These are phyloP conservation scores for Microtus ochrogaster DNA, from an alignment of 2,113 vertebrate genomes.

Conservation along the genomic window DNA sequence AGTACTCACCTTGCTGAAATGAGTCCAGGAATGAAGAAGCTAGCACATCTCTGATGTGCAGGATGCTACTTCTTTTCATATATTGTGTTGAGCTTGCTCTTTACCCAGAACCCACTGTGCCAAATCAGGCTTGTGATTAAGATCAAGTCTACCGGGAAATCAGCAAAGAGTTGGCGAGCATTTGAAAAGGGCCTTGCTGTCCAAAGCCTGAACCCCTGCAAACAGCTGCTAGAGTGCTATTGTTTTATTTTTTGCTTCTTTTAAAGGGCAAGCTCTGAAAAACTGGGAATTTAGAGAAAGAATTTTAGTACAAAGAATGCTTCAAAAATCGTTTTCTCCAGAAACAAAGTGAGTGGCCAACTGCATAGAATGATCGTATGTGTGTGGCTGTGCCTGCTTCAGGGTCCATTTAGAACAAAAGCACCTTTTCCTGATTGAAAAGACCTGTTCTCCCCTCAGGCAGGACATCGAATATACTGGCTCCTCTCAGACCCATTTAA, in stretches of 20 bases:
- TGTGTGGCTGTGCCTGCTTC: background rate
- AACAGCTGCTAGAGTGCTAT: slow-evolving; percentile 71
- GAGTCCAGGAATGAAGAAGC: background rate
- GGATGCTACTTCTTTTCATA: slow-evolving; percentile 67
- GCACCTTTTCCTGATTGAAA: slow-evolving; percentile 55
- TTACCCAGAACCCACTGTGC: slow-evolving; percentile 79
- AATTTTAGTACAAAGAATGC: slow-evolving; percentile 58
- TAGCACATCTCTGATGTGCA: slow-evolving; percentile 17
- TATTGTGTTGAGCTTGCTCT: slow-evolving; percentile 71
- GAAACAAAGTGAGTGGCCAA: slow-evolving; percentile 58
- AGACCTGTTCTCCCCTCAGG: slow-evolving; percentile 25
- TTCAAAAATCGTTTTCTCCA: slow-evolving; percentile 65
- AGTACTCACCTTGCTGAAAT: slow-evolving; percentile 46
- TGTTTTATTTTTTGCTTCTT: slow-evolving; percentile 77
- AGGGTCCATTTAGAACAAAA: slow-evolving; percentile 6
- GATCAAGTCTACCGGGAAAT: slow-evolving; percentile 82
- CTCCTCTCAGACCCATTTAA: slow-evolving; percentile 54
- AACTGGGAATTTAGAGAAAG: slow-evolving; percentile 58
- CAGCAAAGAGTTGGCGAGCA: slow-evolving; percentile 58
- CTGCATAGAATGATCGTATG: background rate
- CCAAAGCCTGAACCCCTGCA: slow-evolving; percentile 72
- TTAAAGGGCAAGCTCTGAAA: slow-evolving; percentile 78
- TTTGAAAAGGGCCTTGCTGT: slow-evolving; percentile 80
- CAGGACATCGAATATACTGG: background rate
- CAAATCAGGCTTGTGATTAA: slow-evolving; percentile 83